phyloP scores from a whole-genome alignment of 2,888 invertebrate genomes.

The Leptinotarsa juncta region DNA sequence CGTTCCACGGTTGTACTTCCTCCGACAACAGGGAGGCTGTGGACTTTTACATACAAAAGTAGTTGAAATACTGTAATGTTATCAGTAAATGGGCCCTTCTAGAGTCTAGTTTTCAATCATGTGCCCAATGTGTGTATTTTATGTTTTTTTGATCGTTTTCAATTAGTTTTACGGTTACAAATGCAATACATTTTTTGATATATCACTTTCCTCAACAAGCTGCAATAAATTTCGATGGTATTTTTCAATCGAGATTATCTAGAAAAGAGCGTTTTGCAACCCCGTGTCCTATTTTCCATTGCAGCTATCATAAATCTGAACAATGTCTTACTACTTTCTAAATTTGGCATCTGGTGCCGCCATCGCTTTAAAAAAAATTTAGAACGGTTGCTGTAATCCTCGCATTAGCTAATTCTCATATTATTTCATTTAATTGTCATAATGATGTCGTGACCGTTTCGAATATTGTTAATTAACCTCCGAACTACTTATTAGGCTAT shows the following conservation, averaged over 20 bases:
- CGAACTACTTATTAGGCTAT: conserved; percentile 11
- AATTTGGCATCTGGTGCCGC: conserved; percentile 29
- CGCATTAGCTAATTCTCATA: conserved; percentile 19
- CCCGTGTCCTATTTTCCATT: conserved; percentile 29
- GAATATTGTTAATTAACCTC: conserved; percentile 21
- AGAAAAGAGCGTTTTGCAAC: conserved; percentile 1
- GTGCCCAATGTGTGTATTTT: no score
- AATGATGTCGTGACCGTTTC: conserved; percentile 24
- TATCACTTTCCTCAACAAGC: no score
- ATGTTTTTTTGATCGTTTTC: no score
- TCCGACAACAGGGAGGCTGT: no score
- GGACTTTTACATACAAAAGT: no score
- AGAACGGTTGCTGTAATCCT: conserved; percentile 23
- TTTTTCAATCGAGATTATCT: neutral
- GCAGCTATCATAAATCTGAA: conserved; percentile 33
- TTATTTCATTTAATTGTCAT: conserved; percentile 20
- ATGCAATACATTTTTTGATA: no score
- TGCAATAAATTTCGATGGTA: neutral
- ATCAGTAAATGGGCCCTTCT: no score
- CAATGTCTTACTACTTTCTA: conserved; percentile 38
- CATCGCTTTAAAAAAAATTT: conserved; percentile 20
- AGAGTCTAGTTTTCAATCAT: no score
- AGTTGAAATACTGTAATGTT: no score
- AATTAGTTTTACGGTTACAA: no score
- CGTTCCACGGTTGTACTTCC: no score